These are phyloP conservation scores for Candidula unifasciata DNA, from an alignment of 2,888 invertebrate genomes.

Conservation along the genomic window DNA sequence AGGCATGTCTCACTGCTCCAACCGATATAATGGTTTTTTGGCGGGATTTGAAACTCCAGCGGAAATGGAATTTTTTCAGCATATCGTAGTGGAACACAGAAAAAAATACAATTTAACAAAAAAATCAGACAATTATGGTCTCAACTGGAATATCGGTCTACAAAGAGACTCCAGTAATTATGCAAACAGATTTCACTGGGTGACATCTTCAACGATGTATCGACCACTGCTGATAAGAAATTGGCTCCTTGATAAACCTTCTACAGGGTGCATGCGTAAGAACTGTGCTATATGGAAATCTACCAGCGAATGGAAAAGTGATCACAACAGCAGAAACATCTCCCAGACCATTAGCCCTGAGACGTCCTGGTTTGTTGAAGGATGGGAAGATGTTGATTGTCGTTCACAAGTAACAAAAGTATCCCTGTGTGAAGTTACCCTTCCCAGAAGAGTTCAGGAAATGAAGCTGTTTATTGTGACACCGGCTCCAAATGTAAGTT, in stretches of 20 bases:
- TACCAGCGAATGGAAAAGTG: not conserved
- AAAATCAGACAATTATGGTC: not conserved
- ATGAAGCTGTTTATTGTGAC: not conserved
- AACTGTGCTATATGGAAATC: not conserved
- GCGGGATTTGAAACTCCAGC: no score
- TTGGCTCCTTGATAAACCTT: not conserved
- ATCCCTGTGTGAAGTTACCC: not conserved
- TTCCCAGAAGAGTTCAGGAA: not conserved
- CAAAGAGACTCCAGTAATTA: not conserved
- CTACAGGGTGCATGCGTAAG: not conserved
- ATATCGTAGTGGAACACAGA: no score
- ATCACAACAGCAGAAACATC: not conserved
- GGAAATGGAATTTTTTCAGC: no score
- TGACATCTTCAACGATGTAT: not conserved
- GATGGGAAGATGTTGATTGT: conserved; percentile 14
- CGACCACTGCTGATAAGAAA: not conserved
- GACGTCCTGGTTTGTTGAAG: not conserved
- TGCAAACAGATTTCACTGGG: conserved; percentile 1
- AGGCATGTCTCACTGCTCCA: no score
- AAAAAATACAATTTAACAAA: no score
- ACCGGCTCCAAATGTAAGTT: not conserved
- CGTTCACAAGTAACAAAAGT: not conserved
- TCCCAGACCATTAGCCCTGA: no score
- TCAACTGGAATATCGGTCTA: not conserved
- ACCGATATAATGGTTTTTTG: no score